Conservation (phyloP, 2,113 vertebrate species). For the Gopherus flavomarginatus region DNA sequence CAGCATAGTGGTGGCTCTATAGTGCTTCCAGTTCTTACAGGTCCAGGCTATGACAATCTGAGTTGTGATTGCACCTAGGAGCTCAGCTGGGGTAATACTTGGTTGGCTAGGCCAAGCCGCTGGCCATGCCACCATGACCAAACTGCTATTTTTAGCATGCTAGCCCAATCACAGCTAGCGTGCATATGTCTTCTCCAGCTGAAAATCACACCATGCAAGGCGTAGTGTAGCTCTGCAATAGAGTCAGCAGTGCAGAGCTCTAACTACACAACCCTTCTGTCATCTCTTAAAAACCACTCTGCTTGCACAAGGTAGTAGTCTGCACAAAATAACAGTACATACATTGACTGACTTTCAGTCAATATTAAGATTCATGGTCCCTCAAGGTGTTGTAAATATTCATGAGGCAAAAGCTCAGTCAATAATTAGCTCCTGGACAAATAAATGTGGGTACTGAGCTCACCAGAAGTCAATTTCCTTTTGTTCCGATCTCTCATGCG, state of each 20-base stretch:
- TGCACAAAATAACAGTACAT: not conserved
- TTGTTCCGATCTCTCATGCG: not conserved
- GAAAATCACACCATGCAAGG: too few species aligned
- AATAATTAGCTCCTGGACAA: not conserved
- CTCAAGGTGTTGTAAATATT: not conserved
- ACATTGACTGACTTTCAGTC: not conserved
- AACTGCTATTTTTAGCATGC: too few species aligned
- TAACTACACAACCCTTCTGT: not conserved
- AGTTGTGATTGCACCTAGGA: not conserved
- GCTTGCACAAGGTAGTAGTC: not conserved
- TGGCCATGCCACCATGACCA: too few species aligned
- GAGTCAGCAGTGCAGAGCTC: not conserved
- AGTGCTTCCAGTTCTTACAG: not conserved
- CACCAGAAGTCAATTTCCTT: not conserved
- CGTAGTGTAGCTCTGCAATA: not conserved
- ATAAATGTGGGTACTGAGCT: not conserved
- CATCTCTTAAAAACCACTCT: not conserved
- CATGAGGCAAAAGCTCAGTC: not conserved
- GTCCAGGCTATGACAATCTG: not conserved
- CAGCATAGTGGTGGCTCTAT: not conserved
- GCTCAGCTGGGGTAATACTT: too few species aligned
- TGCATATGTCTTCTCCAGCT: too few species aligned
- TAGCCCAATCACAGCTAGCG: too few species aligned
- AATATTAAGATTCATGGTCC: not conserved
- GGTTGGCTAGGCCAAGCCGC: too few species aligned